These are phyloP conservation scores for Nesogale talazaci DNA, from an alignment of 2,113 vertebrate species.

Conservation along the genomic window DNA sequence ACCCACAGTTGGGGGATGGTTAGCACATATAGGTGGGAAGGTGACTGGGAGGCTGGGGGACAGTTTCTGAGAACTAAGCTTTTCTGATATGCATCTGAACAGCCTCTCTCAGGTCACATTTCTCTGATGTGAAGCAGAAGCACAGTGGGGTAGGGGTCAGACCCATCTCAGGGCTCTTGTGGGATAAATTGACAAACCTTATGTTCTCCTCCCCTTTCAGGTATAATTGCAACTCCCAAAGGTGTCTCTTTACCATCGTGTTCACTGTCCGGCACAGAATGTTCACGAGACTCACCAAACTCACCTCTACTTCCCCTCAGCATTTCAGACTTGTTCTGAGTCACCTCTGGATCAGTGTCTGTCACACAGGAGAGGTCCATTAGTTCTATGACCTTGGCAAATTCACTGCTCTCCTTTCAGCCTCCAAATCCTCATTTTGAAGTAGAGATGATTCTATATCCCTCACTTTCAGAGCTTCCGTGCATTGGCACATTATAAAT, in stretches of 20 bases:
- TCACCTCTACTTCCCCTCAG: not conserved
- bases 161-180: not conserved
- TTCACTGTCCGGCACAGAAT: not conserved
- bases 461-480: not conserved
- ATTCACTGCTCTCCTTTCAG: not conserved
- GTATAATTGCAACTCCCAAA: not conserved
- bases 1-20: not conserved
- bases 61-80: constrained; percentile 3
- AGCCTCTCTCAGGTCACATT: not conserved
- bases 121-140: not conserved
- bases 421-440: not conserved
- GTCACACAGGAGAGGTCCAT: not conserved
- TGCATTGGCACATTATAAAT: not conserved
- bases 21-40: not conserved
- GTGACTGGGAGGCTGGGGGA: not conserved
- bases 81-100: not conserved
- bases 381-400: not conserved
- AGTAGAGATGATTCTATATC: not conserved
- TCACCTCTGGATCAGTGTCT: not conserved
- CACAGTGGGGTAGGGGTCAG: not conserved
- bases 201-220: not conserved
- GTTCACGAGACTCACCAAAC: not conserved
- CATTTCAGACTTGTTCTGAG: not conserved
- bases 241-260: not conserved
- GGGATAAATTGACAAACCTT: not conserved